phyloP scores from a whole-genome alignment of 1,140 invertebrate species.

The Papilio polyxenes region DNA sequence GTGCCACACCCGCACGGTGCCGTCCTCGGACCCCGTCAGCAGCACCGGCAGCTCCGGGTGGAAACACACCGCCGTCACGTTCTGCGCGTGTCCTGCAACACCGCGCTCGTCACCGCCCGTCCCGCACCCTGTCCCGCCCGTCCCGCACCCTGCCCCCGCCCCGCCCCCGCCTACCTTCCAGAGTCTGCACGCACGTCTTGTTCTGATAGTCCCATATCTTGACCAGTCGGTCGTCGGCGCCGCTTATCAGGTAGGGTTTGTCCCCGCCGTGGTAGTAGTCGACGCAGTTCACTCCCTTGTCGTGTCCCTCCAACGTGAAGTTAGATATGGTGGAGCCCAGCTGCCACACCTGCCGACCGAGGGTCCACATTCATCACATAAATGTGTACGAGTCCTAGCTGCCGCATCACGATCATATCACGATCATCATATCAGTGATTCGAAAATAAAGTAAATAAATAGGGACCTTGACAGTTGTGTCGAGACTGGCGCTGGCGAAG shows the following conservation, averaged over 20 bases:
- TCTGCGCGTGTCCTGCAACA: conserved; percentile 91
- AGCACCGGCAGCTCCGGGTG: conserved; percentile 99
- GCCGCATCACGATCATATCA: too few relatives aligned
- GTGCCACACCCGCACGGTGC: conserved; percentile 98
- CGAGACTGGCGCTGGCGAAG: conserved; percentile 99
- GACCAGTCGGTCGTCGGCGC: conserved; percentile 97
- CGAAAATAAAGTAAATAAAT: conserved; percentile 9
- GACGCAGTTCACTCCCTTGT: conserved; percentile 99
- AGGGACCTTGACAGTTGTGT: conserved; percentile 96
- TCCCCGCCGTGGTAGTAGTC: conserved; percentile 99
- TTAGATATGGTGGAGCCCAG: conserved; percentile 98
- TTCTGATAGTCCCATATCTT: conserved; percentile 99
- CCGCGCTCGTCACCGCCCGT: neutral
- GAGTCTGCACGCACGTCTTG: conserved; percentile 99
- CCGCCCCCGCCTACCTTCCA: conserved; percentile 87
- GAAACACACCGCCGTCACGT: conserved; percentile 95
- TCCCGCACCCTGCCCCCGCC: too few relatives aligned
- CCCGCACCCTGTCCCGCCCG: too few relatives aligned
- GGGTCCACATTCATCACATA: neutral
- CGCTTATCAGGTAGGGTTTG: conserved; percentile 99
- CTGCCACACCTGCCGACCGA: conserved; percentile 91
- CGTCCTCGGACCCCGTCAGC: conserved; percentile 98
- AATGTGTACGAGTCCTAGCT: too few relatives aligned
- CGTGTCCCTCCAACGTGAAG: conserved; percentile 99
- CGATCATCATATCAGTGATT: too few relatives aligned